Conservation (phyloP, 2,888 invertebrate genomes). For the Ennomos erosarius region DNA sequence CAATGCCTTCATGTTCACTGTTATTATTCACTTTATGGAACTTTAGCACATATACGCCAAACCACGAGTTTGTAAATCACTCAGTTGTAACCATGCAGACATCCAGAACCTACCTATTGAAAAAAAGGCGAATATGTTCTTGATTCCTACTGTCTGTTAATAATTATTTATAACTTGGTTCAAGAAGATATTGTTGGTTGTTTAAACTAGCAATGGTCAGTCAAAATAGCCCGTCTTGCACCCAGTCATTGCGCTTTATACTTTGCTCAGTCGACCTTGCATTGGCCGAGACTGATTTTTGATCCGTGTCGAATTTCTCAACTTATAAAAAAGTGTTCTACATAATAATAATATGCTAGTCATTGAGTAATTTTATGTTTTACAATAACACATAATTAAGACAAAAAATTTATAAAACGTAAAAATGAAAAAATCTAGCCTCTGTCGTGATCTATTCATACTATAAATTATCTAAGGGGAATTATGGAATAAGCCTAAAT, state of each 20-base stretch:
- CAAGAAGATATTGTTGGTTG: neutral
- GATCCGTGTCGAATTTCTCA: slow-evolving; percentile 33
- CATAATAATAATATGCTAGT: slow-evolving; percentile 15
- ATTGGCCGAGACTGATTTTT: slow-evolving; percentile 33
- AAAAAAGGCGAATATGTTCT: too few species aligned
- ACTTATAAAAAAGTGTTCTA: slow-evolving; percentile 27
- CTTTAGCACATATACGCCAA: slow-evolving; percentile 5
- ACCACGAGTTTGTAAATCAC: neutral
- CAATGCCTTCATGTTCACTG: slow-evolving; percentile 21
- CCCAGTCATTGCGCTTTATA: slow-evolving; percentile 29
- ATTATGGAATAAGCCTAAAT: too few species aligned
- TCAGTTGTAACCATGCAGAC: neutral
- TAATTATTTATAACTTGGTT: too few species aligned
- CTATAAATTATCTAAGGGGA: too few species aligned
- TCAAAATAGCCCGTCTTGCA: slow-evolving; percentile 36
- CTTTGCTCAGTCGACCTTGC: slow-evolving; percentile 28
- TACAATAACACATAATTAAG: too few species aligned
- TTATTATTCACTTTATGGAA: slow-evolving; percentile 3
- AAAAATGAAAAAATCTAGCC: neutral
- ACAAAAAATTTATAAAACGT: too few species aligned
- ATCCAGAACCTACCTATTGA: too few species aligned
- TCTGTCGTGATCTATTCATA: neutral
- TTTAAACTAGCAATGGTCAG: slow-evolving; percentile 1
- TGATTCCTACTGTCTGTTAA: too few species aligned
- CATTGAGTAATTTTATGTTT: neutral